Conservation (phyloP, 53 echinoderm and acorn worm species). For the Hippasteria phrygiana region DNA sequence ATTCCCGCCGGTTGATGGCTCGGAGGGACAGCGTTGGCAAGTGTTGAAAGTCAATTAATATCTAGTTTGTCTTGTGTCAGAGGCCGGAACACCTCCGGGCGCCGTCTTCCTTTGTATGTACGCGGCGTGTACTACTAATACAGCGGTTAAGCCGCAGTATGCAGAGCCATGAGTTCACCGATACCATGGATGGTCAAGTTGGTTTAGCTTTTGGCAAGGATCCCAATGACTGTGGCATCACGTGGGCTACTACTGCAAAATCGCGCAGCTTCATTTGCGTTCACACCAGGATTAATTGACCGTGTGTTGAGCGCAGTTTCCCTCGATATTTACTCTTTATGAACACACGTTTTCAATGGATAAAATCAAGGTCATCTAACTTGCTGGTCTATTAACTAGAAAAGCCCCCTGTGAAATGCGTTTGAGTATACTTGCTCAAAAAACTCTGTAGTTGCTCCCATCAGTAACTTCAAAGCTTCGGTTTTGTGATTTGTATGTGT, state of each 20-base stretch:
- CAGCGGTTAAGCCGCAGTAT: background rate
- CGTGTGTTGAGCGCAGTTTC: too few species aligned
- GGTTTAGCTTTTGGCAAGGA: background rate
- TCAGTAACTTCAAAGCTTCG: too few species aligned
- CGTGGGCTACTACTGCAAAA: background rate
- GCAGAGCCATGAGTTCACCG: background rate
- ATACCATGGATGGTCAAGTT: background rate
- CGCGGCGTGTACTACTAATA: background rate
- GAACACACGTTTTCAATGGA: too few species aligned
- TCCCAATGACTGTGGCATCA: conserved; percentile 30
- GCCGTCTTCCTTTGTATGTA: background rate
- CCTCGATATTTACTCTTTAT: too few species aligned
- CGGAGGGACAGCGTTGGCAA: conserved; percentile 49
- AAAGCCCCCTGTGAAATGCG: too few species aligned
- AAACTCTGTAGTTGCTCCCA: too few species aligned
- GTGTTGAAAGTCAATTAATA: conserved; percentile 63
- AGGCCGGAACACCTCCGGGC: conserved; percentile 53
- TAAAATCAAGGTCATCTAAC: too few species aligned
- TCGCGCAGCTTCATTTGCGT: too few species aligned
- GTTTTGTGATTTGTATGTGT: too few species aligned
- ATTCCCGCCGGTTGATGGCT: conserved; percentile 19
- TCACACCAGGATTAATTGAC: background rate
- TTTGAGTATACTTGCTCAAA: too few species aligned
- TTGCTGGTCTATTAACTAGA: too few species aligned
- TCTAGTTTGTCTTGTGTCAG: conserved; percentile 63